Base-by-base conservation (phyloP, 1,140 invertebrate genomes). In the Rhopalosiphum padi region DNA sequence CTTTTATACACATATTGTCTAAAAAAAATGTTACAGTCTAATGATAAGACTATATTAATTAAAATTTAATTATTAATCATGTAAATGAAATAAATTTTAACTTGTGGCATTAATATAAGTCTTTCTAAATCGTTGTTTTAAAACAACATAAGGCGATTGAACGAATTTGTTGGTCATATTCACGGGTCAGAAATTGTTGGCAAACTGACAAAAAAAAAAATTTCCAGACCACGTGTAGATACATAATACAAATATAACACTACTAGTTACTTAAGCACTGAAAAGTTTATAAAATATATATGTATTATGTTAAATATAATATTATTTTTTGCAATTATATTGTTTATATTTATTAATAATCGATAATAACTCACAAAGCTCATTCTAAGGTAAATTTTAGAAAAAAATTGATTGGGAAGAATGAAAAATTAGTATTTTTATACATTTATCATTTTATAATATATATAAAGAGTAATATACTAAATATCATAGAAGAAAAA, bases 141-240 rank as follows among this genome's bases (percentile, higher is more conserved):
- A 41, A 89, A 89, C n/a, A 55, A 89, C 22, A 48, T 48, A 87
- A n/a, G 87, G 51, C 87, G 51, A 89, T 55, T 37, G 77, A 83
- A 83, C 18, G 8, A 83, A 83, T 77, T 77, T 77, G n/a, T 77
- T 46, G 85, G 43, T 87, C 43, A 43, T 30, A n/a, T 87, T 41
- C 60, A 41, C 23, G 83, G 22, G 23, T 85, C 8, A 41, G 41
- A 85, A 85, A 85, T 43, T 85, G 7, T 41, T 85, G 83, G 23
- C 22, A 85, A 85, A 25, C 3, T 41, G 41, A 41, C 41, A 30
- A 48, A 23, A 87, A n/a, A 18, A 68, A n/a, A n/a, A 1, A 86
- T n/a, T 25, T 46, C 41, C 11, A 18, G 5, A 86, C 25, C 41
- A 46, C 85, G 30, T 46, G 15, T 87, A 46, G 83, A n/a, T 87